phyloP scores from a whole-genome alignment of 2,797 vertebrate genomes.

The Takifugu rubripes region DNA sequence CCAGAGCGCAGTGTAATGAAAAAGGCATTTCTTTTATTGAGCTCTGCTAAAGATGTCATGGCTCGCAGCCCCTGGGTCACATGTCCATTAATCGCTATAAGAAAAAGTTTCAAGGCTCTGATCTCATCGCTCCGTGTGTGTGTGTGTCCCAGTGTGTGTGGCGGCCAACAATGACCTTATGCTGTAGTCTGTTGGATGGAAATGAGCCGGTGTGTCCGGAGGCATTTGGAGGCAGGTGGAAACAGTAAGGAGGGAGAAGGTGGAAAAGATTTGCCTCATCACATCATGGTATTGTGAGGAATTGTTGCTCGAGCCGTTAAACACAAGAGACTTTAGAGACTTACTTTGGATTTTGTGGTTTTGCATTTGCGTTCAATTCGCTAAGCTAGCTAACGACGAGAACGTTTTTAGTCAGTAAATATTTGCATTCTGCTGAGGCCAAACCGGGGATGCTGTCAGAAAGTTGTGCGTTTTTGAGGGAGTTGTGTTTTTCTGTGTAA shows the following conservation, averaged over 20 bases:
- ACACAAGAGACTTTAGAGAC: too few relatives aligned
- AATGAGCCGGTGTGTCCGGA: constrained; percentile 9
- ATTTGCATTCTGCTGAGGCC: too few relatives aligned
- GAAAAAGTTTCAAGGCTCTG: constrained; percentile 23
- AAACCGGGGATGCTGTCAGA: too few relatives aligned
- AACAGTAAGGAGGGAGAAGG: not conserved
- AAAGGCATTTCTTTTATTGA: constrained; percentile 43
- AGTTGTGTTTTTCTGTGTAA: too few relatives aligned
- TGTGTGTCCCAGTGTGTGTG: not conserved
- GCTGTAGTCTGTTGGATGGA: constrained; percentile 26
- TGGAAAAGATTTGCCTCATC: not conserved
- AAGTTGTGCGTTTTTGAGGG: too few relatives aligned
- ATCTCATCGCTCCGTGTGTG: constrained; percentile 28
- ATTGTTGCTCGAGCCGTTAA: too few relatives aligned
- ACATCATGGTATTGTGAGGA: too few relatives aligned
- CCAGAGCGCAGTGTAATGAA: constrained; percentile 11
- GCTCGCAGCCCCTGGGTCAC: constrained; percentile 14
- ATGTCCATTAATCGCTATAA: constrained; percentile 9
- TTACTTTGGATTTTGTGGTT: too few relatives aligned
- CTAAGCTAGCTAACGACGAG: too few relatives aligned
- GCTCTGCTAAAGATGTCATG: constrained; percentile 37
- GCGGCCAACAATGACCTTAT: constrained; percentile 21
- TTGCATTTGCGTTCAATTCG: too few relatives aligned
- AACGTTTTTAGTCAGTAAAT: too few relatives aligned
- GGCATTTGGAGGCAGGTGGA: constrained; percentile 4